Evolutionary conservation across 2,888 invertebrate species (phyloP), one percentile per base, ranked within the genome.

Genomic region (Polymixis lichenea): DNA sequence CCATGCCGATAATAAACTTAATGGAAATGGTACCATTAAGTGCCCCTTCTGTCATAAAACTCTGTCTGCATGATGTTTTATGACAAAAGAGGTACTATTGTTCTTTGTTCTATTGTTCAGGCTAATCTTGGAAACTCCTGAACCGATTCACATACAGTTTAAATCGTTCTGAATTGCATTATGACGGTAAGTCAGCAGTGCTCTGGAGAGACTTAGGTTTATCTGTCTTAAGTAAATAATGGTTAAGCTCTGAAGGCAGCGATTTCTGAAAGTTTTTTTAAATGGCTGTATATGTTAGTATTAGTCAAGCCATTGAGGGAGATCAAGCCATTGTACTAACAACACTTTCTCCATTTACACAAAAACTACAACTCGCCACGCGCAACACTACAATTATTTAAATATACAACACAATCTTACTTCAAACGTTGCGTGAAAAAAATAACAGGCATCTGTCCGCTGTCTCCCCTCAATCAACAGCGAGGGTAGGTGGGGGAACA

Each of bases 361-460:
- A 25, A 51, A 56, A 25, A 28, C n/a, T 19, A 38, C 32, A 25
- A 25, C 49, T 53, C 60, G 9, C 38, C 66, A 43, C 28, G 65
- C 75, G 25, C 67, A 13, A 86, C 53, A 78, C 78, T 72, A 75
- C 69, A 73, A 82, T 79, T 74, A 83, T 88, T 83, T 77, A 87
- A 86, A 88, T 88, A 85, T 87, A 84, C 83, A 86, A 81, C 81
- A 71, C 84, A 84, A 76, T 88, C 79, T 83, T 67, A 79, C 70
- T 79, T 83, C 25, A 78, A 85, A 83, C n/a, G 88, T 85, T 77
- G 81, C 86, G 88, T 88, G 78, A 84, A 87, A 86, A 77, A 86
- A 86, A 86, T 86, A 86, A 83, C 80, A 77, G 87, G 78, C 86
- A 88, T 88, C 87, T 88, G 87, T 88, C 86, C 88, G 83, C 87